Evolutionary conservation across 30 jellyfish, hydroid and myxozoan species (phyloP).

Genomic region (Clytia hemisphaerica): DNA sequence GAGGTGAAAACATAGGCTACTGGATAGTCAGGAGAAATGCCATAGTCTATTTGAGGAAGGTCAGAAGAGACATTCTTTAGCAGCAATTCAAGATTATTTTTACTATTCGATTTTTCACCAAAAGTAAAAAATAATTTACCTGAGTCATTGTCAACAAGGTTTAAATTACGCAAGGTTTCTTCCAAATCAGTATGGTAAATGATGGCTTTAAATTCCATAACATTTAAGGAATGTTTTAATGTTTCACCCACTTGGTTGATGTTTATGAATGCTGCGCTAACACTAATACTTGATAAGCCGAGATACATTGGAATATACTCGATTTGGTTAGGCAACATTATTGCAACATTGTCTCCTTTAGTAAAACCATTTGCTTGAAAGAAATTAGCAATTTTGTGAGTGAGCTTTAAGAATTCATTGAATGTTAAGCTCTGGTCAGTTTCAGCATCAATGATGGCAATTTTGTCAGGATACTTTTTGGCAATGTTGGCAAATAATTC

Average conservation of each 20-base stretch:
- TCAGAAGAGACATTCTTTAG: background rate
- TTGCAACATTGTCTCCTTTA: conserved; percentile 17
- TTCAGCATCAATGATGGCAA: conserved; percentile 15
- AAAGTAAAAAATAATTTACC: background rate
- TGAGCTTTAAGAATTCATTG: background rate
- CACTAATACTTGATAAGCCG: conserved; percentile 73
- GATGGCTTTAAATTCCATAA: conserved; percentile 48
- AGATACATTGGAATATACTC: conserved; percentile 60
- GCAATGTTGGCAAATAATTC: conserved; percentile 17
- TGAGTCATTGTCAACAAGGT: background rate
- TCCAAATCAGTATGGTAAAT: conserved; percentile 19
- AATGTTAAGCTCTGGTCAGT: background rate
- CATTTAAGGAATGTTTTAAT: conserved; percentile 50
- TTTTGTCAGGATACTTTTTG: background rate
- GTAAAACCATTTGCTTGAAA: background rate
- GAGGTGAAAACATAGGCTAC: conserved; percentile 68
- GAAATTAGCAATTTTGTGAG: conserved; percentile 19
- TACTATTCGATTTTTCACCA: background rate
- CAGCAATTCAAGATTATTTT: background rate
- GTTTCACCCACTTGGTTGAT: conserved; percentile 54
- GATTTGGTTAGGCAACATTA: background rate
- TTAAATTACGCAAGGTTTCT: background rate
- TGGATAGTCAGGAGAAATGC: background rate
- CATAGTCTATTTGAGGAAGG: background rate
- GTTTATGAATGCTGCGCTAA: conserved; percentile 53